Conservation (phyloP, 2,888 invertebrate genomes). For the Pammene aurita region DNA sequence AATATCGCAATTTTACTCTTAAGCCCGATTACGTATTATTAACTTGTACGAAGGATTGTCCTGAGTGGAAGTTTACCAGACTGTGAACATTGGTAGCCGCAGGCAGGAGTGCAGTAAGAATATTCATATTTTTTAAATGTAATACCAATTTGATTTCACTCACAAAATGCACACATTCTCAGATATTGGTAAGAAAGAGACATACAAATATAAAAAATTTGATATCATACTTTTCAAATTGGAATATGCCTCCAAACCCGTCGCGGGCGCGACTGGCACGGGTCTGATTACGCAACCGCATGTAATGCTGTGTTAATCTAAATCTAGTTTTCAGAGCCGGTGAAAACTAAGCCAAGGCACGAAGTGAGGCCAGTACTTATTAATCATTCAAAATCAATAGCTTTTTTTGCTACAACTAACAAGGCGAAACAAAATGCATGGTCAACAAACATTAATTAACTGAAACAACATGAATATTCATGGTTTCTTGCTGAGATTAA, state of each 20-base stretch:
- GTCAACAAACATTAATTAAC: conserved; percentile 2
- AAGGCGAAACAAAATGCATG: conserved; percentile 15
- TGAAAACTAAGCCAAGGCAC: conserved; percentile 39
- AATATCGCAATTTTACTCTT: conserved; percentile 18
- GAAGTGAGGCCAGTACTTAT: conserved; percentile 24
- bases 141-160: not conserved
- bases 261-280: conserved; percentile 2
- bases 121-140: not conserved
- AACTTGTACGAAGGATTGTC: conserved; percentile 1
- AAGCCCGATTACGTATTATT: conserved; percentile 17
- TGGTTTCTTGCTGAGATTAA: not conserved
- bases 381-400: conserved; percentile 15
- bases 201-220: not conserved
- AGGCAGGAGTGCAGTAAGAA: not conserved
- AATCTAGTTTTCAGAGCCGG: conserved; percentile 34
- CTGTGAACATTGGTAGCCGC: conserved; percentile 6
- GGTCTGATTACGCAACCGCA: conserved; percentile 34
- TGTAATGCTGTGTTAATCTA: conserved; percentile 27
- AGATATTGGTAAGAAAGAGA: not conserved
- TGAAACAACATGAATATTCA: not conserved
- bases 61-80: conserved; percentile 20
- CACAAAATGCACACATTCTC: not conserved
- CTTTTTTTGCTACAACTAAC: conserved; percentile 7
- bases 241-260: conserved; percentile 6
- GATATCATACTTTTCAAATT: not conserved